These are phyloP conservation scores for Lichenostomus cassidix DNA, from an alignment of 2,113 vertebrate genomes.

Conservation along the genomic window DNA sequence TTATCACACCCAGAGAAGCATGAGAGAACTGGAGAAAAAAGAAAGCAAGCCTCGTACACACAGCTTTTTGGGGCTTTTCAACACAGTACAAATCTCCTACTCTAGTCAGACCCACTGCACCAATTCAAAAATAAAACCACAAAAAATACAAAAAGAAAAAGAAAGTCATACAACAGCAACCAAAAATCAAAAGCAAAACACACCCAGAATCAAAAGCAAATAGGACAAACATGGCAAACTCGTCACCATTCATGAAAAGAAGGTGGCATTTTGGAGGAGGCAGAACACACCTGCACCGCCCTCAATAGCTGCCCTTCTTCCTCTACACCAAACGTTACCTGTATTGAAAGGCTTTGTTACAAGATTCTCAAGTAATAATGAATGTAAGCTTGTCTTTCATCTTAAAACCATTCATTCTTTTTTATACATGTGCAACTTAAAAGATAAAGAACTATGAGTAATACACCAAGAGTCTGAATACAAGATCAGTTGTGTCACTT, in stretches of 20 bases:
- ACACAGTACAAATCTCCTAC: constrained; percentile 25
- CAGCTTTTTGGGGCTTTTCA: not conserved
- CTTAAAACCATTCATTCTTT: not conserved
- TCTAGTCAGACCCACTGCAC: constrained; percentile 58
- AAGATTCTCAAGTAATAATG: constrained; percentile 55
- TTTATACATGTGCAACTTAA: not conserved
- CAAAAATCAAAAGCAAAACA: constrained; percentile 13
- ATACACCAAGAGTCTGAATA: not conserved
- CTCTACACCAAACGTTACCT: constrained; percentile 94
- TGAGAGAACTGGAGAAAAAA: not conserved
- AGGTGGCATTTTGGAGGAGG: constrained; percentile 59
- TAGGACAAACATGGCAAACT: constrained; percentile 64
- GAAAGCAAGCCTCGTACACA: constrained; percentile 55
- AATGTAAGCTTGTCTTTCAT: not conserved
- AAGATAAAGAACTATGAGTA: not conserved
- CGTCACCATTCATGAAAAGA: constrained; percentile 73
- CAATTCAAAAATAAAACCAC: not conserved
- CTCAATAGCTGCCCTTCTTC: constrained; percentile 84
- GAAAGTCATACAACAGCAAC: not conserved
- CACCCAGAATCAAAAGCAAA: constrained; percentile 25
- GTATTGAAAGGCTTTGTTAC: constrained; percentile 86
- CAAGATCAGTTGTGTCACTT: not conserved
- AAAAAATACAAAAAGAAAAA: not conserved
- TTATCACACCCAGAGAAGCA: not conserved
- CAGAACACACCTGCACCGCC: constrained; percentile 86